Percentiles rank a stretch among this genome's conserved stretches.
phyloP scores from a whole-genome alignment of 1,140 invertebrate species.

The Liolophura sinensis region DNA sequence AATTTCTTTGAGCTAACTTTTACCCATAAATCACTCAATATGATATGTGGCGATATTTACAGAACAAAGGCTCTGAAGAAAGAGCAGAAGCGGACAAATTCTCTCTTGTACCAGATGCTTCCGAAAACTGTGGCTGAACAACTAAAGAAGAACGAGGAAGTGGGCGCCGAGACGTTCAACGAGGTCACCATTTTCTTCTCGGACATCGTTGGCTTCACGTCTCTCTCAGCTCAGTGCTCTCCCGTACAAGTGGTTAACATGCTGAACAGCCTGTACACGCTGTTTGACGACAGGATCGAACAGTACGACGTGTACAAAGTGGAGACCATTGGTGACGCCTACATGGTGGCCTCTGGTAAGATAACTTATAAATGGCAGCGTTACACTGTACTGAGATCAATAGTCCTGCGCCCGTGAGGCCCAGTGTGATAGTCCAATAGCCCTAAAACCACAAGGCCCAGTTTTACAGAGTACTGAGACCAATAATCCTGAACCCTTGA shows the following conservation, averaged over 20 bases:
- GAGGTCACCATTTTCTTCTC: constrained; percentile 74
- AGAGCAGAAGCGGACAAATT: constrained; percentile 45
- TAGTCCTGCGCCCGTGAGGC: too few relatives aligned
- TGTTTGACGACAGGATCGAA: constrained; percentile 22
- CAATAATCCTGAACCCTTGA: too few relatives aligned
- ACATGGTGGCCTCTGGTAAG: constrained; percentile 40
- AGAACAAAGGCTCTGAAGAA: constrained; percentile 47
- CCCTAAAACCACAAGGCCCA: too few relatives aligned
- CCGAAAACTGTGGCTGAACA: constrained; percentile 25
- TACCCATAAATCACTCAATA: too few relatives aligned
- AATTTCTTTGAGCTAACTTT: too few relatives aligned
- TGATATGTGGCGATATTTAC: neutral
- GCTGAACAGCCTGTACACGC: constrained; percentile 25
- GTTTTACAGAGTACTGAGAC: too few relatives aligned
- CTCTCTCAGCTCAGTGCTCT: constrained; percentile 77
- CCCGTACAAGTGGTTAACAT: constrained; percentile 59
- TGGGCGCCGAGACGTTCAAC: constrained; percentile 10
- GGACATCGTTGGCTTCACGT: constrained; percentile 78
- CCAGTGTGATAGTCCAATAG: too few relatives aligned
- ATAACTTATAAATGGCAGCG: neutral
- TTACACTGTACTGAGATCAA: too few relatives aligned
- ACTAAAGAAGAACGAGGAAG: constrained; percentile 11
- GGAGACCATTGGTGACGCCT: constrained; percentile 52
- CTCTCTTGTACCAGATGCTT: constrained; percentile 46
- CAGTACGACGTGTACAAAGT: constrained; percentile 48